Conservation (phyloP, 2,888 invertebrate genomes). For the Cryptus armator region DNA sequence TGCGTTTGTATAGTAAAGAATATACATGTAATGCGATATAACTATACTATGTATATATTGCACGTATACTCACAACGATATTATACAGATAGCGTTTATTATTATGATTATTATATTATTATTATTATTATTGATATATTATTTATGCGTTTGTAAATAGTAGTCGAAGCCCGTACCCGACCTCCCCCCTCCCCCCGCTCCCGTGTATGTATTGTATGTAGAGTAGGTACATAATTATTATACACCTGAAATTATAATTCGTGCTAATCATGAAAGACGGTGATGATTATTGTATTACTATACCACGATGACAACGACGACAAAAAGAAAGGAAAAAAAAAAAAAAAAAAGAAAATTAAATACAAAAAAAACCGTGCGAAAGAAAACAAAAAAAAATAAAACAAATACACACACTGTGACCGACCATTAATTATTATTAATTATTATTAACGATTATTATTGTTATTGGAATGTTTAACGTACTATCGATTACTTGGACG, state of each 20-base stretch:
- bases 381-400: conserved; percentile 6
- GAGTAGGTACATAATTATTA: conserved; percentile 82
- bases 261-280: conserved; percentile 72
- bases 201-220: conserved; percentile 85
- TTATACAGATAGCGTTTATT: conserved; percentile 70
- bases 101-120: conserved; percentile 52
- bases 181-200: conserved; percentile 70
- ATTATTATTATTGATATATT: conserved; percentile 77
- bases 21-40: conserved; percentile 70
- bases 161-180: conserved; percentile 78
- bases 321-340: conserved; percentile 38
- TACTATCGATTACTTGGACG: conserved; percentile 76
- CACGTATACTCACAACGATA: conserved; percentile 69
- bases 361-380: background rate
- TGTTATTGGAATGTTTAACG: conserved; percentile 84
- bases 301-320: conserved; percentile 67
- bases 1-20: conserved; percentile 57
- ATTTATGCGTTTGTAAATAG: conserved; percentile 85
- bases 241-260: conserved; percentile 75
- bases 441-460: conserved; percentile 79
- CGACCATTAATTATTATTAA: conserved; percentile 70
- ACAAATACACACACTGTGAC: conserved; percentile 66
- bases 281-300: conserved; percentile 64
- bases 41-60: conserved; percentile 64
- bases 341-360: conserved; percentile 19